Evolutionary conservation across 2,797 vertebrate species (phyloP), one percentile per base, ranked within the genome.

Genomic region (Trichosurus vulpecula): DNA sequence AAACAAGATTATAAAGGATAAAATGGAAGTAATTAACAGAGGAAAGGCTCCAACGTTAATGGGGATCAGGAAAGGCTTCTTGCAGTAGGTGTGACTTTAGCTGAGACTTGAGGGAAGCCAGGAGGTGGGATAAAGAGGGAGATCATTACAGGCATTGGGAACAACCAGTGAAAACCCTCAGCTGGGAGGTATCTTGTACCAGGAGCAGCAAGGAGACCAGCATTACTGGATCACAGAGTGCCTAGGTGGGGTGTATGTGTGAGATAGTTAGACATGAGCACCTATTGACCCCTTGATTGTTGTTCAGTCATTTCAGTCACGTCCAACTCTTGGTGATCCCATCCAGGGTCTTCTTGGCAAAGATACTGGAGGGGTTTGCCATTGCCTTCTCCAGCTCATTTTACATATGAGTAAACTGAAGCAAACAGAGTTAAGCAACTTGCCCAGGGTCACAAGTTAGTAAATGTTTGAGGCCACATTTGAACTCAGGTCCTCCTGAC

Each of bases 121-220:
- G n/a, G 66, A 47, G 66, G 66, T 81, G 8, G 6, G 11, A 25
- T 47, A 47, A 47, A 8, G 41, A 47, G 19, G 22, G 19, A 81
- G 19, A 41, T 14, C n/a, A 81, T 25, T 1, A 41, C 19, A 25
- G 66, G 6, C n/a, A 81, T 47, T 41, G 41, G n/a, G 66, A 81
- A 47, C 8, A 47, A 81, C n/a, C n/a, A 81, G 9, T 81, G 66
- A 81, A 47, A 74, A 47, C 19, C 41, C 2, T 81, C n/a, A 81
- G 0, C 22, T 1, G 8, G 66, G 6, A 25, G 2, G 2, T 25
- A 0, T 47, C 41, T 25, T 1, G 6, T 25, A 13, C 13, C n/a
- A 66, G 61, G 29, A 66, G 61, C 14, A 66, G 0, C n/a, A 47
- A 81, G 19, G n/a, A 41, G 19, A 19, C 8, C 19, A 74, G 31